phyloP scores from a whole-genome alignment of 2,888 invertebrate species.

The Drosophila nr. medialis region DNA sequence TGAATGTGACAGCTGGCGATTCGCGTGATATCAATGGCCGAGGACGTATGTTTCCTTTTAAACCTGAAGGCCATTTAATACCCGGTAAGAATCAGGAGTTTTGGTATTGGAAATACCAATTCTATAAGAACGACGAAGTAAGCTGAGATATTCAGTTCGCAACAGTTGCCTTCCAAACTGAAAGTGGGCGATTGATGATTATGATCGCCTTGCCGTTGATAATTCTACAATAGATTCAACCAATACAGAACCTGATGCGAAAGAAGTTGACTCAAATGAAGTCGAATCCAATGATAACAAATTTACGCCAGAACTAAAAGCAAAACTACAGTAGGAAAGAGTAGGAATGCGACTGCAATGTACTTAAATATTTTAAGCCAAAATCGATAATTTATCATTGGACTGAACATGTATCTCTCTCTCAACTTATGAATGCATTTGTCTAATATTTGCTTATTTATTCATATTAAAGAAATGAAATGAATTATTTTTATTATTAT shows the following conservation, averaged over 20 bases:
- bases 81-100: background rate
- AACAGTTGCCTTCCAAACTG: too few species aligned
- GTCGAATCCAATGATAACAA: too few species aligned
- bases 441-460: background rate
- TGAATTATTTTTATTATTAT: background rate
- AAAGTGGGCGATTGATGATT: too few species aligned
- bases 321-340: too few species aligned
- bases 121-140: too few species aligned
- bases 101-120: background rate
- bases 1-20: conserved; percentile 95
- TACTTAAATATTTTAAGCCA: background rate
- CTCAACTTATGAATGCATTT: background rate
- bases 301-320: too few species aligned
- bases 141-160: too few species aligned
- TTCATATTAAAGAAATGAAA: background rate
- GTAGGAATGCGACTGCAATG: too few species aligned
- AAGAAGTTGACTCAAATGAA: too few species aligned
- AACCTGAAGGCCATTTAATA: fast-evolving
- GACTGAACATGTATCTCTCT: background rate
- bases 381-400: background rate
- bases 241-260: too few species aligned
- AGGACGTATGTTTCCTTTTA: background rate
- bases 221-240: too few species aligned
- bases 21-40: conserved; percentile 88
- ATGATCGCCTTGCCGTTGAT: too few species aligned